Base-by-base conservation (phyloP, 2,888 invertebrate species). In the Papilio elwesi region DNA sequence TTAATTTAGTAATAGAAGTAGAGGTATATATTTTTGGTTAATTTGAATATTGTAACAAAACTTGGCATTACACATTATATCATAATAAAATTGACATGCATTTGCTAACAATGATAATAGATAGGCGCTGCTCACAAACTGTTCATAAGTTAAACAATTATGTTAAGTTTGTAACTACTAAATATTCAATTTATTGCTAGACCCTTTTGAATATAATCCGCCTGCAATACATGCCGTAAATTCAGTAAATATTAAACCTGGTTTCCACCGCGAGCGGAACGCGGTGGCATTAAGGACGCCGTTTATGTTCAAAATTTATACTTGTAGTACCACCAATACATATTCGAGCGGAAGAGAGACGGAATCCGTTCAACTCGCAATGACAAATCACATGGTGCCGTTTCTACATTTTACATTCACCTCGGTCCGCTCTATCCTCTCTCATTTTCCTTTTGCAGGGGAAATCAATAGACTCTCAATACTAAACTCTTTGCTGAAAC, bases 121-220 rank as follows among this genome's bases (percentile, higher is more conserved):
- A 36, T 43, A 43, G 43, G 7, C 13, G 51, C 69, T 16, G 51
- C 63, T 52, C 69, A 69, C 69, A 69, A 69, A 63, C 26, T 63
- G 52, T 49, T 62, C 15, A 38, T 59, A 59, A 36, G 8, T 11
- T 57, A 36, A 57, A 36, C 15, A 8, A 15, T 15, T 15, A 36
- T 55, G 1, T 55, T 36, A 9, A 59, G 43, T 43, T 9, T 43
- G 2, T 43, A 59, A 38, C 38, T 59, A n/a, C 59, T 36, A 38
- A 59, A n/a, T 8, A 59, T 59, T 57, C 16, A 7, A 36, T 13
- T 36, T 13, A 57, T 5, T 13, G 36, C 36, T 36, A 57, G 57
- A 36, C 57, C 12, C 36, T 49, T 11, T 10, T 12, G 11, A 57
- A 43, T 43, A 43, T 43, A 12, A 57, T 16, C 57, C 57, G 36